These are phyloP conservation scores for Urosaurus nigricauda DNA, from an alignment of 2,797 vertebrate species.

Conservation along the genomic window DNA sequence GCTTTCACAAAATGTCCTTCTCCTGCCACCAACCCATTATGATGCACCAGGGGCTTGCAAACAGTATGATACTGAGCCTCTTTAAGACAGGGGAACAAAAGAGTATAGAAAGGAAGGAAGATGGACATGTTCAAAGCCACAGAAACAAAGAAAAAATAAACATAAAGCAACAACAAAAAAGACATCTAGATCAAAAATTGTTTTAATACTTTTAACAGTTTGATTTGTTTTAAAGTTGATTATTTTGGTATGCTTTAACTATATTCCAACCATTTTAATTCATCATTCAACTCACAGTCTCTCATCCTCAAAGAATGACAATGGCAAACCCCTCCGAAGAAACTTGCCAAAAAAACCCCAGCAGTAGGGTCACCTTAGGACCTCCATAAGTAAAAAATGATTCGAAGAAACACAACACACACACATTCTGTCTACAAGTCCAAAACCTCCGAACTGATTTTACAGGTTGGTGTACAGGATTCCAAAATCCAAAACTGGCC, in stretches of 20 bases:
- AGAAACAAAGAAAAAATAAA: not conserved
- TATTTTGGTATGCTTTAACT: too few species aligned
- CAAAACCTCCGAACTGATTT: conserved; percentile 32
- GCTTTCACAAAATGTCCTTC: conserved; percentile 63
- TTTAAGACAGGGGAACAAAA: not conserved
- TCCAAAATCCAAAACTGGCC: too few species aligned
- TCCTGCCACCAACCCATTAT: conserved; percentile 55
- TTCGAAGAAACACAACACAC: too few species aligned
- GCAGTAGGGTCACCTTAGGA: too few species aligned
- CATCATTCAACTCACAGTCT: too few species aligned
- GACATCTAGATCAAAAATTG: not conserved
- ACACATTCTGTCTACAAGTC: conserved; percentile 5
- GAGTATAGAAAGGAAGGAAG: not conserved
- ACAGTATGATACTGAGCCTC: not conserved
- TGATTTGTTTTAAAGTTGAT: too few species aligned
- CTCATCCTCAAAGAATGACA: too few species aligned
- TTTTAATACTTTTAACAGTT: too few species aligned
- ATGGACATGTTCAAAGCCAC: not conserved
- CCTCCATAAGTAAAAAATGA: too few species aligned
- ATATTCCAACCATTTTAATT: too few species aligned
- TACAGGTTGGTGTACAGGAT: conserved; percentile 14
- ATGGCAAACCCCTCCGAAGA: not conserved
- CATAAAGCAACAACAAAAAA: not conserved
- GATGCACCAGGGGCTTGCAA: conserved; percentile 43
- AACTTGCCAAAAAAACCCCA: too few species aligned